A percentile compares a stretch with the other conserved stretches of the same genome.
These are phyloP conservation scores for Leptarthrus brevirostris DNA, from an alignment of 2,888 invertebrate species.

Conservation along the genomic window DNA sequence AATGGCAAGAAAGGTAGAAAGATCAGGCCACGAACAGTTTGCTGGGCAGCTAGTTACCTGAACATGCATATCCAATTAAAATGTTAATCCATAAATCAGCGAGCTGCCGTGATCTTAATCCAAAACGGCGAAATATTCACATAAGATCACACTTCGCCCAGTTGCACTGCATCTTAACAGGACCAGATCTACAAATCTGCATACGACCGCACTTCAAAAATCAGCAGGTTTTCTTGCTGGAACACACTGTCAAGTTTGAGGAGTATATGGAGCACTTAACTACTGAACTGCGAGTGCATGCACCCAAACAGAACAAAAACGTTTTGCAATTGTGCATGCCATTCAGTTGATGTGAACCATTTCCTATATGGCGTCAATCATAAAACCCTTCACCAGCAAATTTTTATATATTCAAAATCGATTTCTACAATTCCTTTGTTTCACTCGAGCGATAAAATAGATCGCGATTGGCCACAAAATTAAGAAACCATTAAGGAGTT, in stretches of 20 bases:
- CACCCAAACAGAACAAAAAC: conserved; percentile 8
- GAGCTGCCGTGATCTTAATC: conserved; percentile 48
- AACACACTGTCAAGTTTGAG: conserved; percentile 8
- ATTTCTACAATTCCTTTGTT: conserved; percentile 35
- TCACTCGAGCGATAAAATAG: conserved; percentile 1
- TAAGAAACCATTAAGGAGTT: conserved; percentile 43
- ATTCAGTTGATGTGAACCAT: neutral
- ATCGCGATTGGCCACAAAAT: conserved; percentile 31
- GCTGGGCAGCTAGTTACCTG: conserved; percentile 41
- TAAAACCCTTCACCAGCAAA: conserved; percentile 14
- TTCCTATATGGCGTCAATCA: neutral
- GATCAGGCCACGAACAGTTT: conserved; percentile 5
- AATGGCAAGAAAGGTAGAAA: conserved; percentile 4
- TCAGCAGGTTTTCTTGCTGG: conserved; percentile 6
- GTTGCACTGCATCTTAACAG: conserved; percentile 13
- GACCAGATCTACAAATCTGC: neutral
- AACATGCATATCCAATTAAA: conserved; percentile 52
- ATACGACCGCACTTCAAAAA: too few relatives aligned
- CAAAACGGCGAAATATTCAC: conserved; percentile 41
- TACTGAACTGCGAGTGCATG: conserved; percentile 1
- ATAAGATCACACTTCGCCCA: conserved; percentile 28
- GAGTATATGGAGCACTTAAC: neutral
- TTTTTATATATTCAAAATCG: neutral
- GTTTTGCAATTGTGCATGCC: conserved; percentile 10
- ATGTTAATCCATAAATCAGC: conserved; percentile 51